Base-by-base conservation (phyloP, 2,113 vertebrate genomes). In the Panthera leo region DNA sequence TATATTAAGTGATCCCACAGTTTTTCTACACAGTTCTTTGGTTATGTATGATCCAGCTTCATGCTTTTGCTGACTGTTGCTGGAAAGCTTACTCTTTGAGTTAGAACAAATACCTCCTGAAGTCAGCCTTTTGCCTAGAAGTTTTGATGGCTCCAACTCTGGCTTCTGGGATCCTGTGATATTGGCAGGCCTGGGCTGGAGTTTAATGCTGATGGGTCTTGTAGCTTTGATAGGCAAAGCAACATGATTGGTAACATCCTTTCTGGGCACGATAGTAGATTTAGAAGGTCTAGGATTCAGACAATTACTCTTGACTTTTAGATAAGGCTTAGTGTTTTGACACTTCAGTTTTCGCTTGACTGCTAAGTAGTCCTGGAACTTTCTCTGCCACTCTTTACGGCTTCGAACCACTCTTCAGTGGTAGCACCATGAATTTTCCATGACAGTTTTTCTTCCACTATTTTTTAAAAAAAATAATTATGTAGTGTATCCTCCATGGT, bases 101-200 rank as follows among this genome's bases (percentile, higher is more conserved):
- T 92, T 31, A 45, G 93, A 98, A 89, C 93, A 91, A 84, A 65
- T 45, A 89, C 48, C 75, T 85, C 68, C 73, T 82, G 94, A 82
- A 79, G 78, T 75, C 21, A 73, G 0, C 0, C 48, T 93, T 86
- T 91, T 96, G 71, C 51, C 63, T 0, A 4, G 31, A 91, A 36
- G 89, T 53, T 85, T 95, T 16, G 92, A 63, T 36, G 0, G 5
- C 1, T 39, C 76, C 61, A 27, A n/a, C 2, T n/a, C 82, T 53
- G 92, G 93, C 89, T 95, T 97, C 96, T 95, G 98, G 98, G 83
- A 70, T 0, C 11, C 65, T 53, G 12, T 34, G 29, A 61, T 16
- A 10, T 13, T 75, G 36, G 89, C 75, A 86, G 94, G 10, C 31
- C 93, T 98, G 34, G 76, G 80, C 29, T 34, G 97, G 34, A 13